Evolutionary conservation across 2,888 invertebrate genomes (phyloP), one percentile per base, ranked within the genome.

Genomic region (Apocheima hispidaria): DNA sequence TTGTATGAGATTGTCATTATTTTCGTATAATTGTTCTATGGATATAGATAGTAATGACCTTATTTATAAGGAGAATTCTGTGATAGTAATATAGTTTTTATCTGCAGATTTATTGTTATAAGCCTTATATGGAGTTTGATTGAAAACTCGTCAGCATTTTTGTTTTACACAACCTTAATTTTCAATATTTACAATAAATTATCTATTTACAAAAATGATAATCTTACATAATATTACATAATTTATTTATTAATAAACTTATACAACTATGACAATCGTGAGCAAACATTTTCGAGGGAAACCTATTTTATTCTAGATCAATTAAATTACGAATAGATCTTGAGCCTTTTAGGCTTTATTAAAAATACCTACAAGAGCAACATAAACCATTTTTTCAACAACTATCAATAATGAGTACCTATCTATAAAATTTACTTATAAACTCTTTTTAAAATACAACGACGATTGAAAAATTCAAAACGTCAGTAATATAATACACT

Each of bases 181-280:
- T 20, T 20, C 0, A 40, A 20, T 40, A 12, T 40, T 36, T 5
- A 36, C 7, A n/a, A 16, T 36, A 36, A 36, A 14, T 16, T 14
- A 18, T 21, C 1, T 23, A 2, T 23, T n/a, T 10, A 20, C 2
- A 20, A 7, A 41, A 35, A 1, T 35, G n/a, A 35, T n/a, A 5
- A 14, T 14, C 18, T 21, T n/a, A n/a, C n/a, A 12, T 20, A 21
- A 41, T 2, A n/a, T 44, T 44, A 44, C 2, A 26, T n/a, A n/a
- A n/a, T 28, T 26, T 49, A 41, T 43, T 56, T 23, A 56, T 56
- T 56, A 26, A 36, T 44, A 26, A 49, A 48, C 55, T 55, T 55
- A 55, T 12, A 7, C 38, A 26, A 38, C 35, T 56, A 44, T 12
- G 26, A 51, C 23, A 38, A 52, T 28, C 43, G 60, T 54, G 60